Evolutionary conservation across 92 coral and sea anemone genomes (phyloP), one percentile per base, ranked within the genome.

Genomic region (Meandrina meandrites): DNA sequence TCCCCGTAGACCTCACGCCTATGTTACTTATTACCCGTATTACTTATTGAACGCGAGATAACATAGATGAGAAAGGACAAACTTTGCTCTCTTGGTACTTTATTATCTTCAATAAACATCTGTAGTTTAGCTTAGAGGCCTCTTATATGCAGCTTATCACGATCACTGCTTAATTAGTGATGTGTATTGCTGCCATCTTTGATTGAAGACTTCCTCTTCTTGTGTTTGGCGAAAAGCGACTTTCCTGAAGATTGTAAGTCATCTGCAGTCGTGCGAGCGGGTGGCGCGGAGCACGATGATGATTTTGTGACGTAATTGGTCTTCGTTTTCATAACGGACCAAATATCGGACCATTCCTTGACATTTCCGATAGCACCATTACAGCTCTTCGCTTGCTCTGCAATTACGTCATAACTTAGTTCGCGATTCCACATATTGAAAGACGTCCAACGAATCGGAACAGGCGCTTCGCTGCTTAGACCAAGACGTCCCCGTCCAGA

Each of bases 341-440:
- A 53, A 53, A 42, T 5, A 53, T 76, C 35, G 80, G 15, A 76
- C 80, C 80, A 76, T 30, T 76, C 80, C 80, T 36, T 40, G 18
- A 76, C 32, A 76, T 76, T 37, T 53, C 80, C 80, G 57, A 45
- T 76, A 13, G 80, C 80, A 8, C 32, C 80, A 53, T 76, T 21
- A 76, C 80, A 76, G 31, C 80, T 76, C 31, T 53, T 45, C 31
- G 31, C 62, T 14, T 76, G 62, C 35, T 24, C 62, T 45, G 80
- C 60, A 53, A 76, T 76, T 24, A 31, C 68, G 3, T 50, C 82
- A 30, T 22, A 8, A 50, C 21, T 4, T 13, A 78, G 82, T 22
- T 10, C 62, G 34, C 7, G n/a, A n/a, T 78, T 54, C 66, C 82
- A 51, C 82, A 78, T 51, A 57, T 78, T 78, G 67, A 78, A 50